A percentile compares a stretch with the other conserved stretches of the same genome.
phyloP scores from a whole-genome alignment of 2,888 invertebrate genomes.

The Silvanus unidentatus region DNA sequence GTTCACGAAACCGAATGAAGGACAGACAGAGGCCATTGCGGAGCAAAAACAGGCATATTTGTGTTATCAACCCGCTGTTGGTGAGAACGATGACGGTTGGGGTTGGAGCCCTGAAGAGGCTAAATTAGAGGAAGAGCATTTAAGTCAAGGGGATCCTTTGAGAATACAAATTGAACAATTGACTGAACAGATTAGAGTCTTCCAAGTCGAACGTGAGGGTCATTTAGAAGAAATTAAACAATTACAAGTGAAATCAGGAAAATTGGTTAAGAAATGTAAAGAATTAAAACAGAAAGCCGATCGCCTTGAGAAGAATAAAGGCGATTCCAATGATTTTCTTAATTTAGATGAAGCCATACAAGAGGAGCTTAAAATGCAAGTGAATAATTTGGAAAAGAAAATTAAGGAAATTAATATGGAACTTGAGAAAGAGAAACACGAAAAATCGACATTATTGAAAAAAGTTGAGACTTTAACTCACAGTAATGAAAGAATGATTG shows the following conservation, averaged over 20 bases:
- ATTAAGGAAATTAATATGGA: conserved; percentile 55
- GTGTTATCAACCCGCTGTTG: conserved; percentile 34
- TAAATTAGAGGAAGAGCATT: conserved; percentile 48
- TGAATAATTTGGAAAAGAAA: conserved; percentile 60
- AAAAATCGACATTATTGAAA: conserved; percentile 64
- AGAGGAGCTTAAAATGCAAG: conserved; percentile 69
- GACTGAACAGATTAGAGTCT: conserved; percentile 53
- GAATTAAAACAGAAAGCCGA: conserved; percentile 70
- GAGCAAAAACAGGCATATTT: conserved; percentile 35
- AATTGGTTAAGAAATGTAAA: conserved; percentile 77
- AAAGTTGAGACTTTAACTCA: conserved; percentile 67
- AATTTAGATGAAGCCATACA: conserved; percentile 73
- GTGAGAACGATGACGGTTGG: conserved; percentile 55
- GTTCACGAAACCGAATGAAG: conserved; percentile 13
- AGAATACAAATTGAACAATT: conserved; percentile 49
- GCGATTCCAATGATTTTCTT: conserved; percentile 46
- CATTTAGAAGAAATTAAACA: conserved; percentile 58
- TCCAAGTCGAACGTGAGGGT: conserved; percentile 54
- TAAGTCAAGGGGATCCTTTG: conserved; percentile 29
- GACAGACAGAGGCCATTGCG: conserved; percentile 29
- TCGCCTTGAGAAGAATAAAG: conserved; percentile 39
- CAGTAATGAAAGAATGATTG: conserved; percentile 70
- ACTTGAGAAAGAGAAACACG: conserved; percentile 55
- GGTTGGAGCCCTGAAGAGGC: conserved; percentile 55
- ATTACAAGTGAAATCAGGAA: conserved; percentile 65